These are phyloP conservation scores for Penaeus japonicus DNA, from an alignment of 1,140 invertebrate genomes.

Conservation along the genomic window DNA sequence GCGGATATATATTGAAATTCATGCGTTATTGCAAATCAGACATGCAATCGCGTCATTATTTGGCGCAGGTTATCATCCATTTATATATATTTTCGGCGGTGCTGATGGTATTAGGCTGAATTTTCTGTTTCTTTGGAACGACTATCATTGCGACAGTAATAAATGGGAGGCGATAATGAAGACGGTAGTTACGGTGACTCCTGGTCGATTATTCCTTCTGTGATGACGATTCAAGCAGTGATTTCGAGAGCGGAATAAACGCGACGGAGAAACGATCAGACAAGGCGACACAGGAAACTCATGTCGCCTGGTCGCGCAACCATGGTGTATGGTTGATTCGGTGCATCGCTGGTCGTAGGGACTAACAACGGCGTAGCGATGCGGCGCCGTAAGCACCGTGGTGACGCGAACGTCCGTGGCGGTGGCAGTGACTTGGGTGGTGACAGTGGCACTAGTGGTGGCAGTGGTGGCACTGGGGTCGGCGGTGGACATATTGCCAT, in stretches of 20 bases:
- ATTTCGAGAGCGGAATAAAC: too few species aligned
- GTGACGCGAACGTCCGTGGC: neutral
- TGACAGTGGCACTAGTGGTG: neutral
- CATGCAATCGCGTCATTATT: constrained; percentile 26
- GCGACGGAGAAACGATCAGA: too few species aligned
- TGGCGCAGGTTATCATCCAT: neutral
- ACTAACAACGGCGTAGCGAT: too few species aligned
- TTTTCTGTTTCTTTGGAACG: neutral
- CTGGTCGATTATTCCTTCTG: too few species aligned
- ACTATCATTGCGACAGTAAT: neutral
- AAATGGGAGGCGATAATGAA: neutral
- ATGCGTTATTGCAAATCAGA: constrained; percentile 18
- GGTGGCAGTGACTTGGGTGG: neutral
- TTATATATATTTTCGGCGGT: constrained; percentile 30
- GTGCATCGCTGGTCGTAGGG: too few species aligned
- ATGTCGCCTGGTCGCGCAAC: neutral
- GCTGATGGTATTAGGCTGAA: neutral
- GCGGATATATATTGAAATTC: neutral
- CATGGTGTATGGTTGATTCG: neutral
- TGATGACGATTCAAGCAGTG: too few species aligned
- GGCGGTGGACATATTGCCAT: constrained; percentile 47
- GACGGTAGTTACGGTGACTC: neutral
- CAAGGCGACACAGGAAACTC: too few species aligned
- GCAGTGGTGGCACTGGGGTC: neutral
- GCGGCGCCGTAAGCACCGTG: too few species aligned